Conservation (phyloP, 2,797 vertebrate genomes). For the Pangasius sanitwongsei region DNA sequence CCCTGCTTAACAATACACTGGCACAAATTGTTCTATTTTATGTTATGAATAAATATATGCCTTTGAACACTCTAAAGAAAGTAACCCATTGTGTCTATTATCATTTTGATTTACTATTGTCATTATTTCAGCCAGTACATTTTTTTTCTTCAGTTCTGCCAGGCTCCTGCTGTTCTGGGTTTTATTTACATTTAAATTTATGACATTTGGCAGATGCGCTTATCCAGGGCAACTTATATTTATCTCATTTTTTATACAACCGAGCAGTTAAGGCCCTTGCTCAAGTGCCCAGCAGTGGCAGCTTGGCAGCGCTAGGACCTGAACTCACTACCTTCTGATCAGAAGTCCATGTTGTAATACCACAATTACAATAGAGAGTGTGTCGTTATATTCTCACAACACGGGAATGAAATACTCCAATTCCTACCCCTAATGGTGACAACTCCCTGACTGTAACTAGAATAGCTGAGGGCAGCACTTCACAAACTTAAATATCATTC, state of each 20-base stretch:
- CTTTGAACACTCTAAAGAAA: not conserved
- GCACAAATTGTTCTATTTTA: not conserved
- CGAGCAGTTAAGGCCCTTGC: not conserved
- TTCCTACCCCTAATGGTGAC: not conserved
- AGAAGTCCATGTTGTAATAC: not conserved
- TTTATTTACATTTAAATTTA: not conserved
- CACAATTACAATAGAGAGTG: not conserved
- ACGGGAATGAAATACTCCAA: not conserved
- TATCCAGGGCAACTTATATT: too few relatives aligned
- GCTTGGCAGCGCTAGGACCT: too few relatives aligned
- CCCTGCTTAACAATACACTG: not conserved
- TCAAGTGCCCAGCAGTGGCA: not conserved
- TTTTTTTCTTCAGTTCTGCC: not conserved
- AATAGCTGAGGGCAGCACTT: constrained; percentile 41
- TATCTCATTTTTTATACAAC: not conserved
- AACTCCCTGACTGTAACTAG: not conserved
- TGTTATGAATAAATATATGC: not conserved
- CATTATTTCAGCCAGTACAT: not conserved
- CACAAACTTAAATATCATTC: constrained; percentile 40
- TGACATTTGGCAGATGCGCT: not conserved
- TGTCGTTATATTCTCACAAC: not conserved
- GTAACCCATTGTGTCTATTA: not conserved
- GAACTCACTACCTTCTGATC: not conserved
- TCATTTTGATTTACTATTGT: not conserved
- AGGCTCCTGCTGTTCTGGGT: not conserved